Percentiles rank a stretch among this genome's conserved stretches.
These are phyloP conservation scores for Poeciliopsis turneri DNA, from an alignment of 2,797 vertebrate genomes.

Conservation along the genomic window DNA sequence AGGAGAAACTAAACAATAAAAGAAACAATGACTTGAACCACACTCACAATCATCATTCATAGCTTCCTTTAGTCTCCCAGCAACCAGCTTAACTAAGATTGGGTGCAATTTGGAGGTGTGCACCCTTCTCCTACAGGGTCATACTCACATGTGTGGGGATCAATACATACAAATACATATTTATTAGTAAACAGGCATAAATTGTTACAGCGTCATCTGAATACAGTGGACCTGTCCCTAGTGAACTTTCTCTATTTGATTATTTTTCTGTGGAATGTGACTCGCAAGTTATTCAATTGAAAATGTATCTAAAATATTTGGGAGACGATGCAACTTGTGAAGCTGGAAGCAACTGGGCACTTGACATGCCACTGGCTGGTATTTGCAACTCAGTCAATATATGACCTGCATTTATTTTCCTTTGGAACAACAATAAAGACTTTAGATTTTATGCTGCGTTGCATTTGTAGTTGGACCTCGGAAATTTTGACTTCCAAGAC, in stretches of 20 bases:
- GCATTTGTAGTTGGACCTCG: background rate
- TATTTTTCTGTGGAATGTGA: no score
- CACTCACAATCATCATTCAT: background rate
- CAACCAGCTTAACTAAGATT: background rate
- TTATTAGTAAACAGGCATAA: background rate
- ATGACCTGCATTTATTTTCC: background rate
- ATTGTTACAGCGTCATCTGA: background rate
- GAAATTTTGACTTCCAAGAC: background rate
- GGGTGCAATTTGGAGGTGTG: background rate
- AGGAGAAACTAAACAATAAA: slow-evolving; percentile 81
- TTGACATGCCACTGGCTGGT: no score
- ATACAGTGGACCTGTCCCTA: no score
- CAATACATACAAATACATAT: background rate
- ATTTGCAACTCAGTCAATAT: no score
- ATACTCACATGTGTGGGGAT: background rate
- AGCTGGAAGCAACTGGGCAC: background rate
- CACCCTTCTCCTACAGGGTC: background rate
- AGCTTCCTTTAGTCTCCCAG: background rate
- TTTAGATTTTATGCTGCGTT: background rate
- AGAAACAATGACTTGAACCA: background rate
- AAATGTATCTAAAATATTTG: no score
- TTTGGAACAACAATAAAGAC: background rate
- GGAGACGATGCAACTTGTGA: no score
- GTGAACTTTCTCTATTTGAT: no score
- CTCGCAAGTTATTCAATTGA: no score